These are phyloP conservation scores for Cosmorhoe ocellata DNA, from an alignment of 2,888 invertebrate species.

Conservation along the genomic window DNA sequence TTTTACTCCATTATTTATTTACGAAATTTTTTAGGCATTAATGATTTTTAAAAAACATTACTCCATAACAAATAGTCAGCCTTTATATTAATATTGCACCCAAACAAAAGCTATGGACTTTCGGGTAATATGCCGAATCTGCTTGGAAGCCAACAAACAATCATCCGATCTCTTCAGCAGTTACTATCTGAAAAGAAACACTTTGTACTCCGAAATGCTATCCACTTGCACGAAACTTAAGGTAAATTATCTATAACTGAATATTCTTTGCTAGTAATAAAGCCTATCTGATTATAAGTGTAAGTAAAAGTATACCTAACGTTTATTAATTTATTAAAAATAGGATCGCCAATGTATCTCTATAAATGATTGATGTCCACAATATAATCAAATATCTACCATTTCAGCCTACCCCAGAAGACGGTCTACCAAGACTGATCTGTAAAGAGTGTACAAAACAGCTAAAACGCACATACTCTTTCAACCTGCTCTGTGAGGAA, in stretches of 20 bases:
- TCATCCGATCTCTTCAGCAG: conserved; percentile 65
- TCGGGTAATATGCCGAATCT: conserved; percentile 65
- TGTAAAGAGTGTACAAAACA: conserved; percentile 69
- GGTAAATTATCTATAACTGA: conserved; percentile 41
- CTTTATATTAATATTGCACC: too few relatives aligned
- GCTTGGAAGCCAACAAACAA: conserved; percentile 57
- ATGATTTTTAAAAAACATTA: too few relatives aligned
- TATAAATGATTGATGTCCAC: too few relatives aligned
- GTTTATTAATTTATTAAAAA: too few relatives aligned
- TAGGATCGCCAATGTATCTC: too few relatives aligned
- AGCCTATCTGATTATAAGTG: too few relatives aligned
- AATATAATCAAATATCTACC: too few relatives aligned
- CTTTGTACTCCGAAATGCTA: conserved; percentile 65
- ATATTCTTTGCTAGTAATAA: too few relatives aligned
- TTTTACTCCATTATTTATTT: too few relatives aligned
- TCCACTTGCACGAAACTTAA: conserved; percentile 63
- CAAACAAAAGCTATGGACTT: conserved; percentile 50
- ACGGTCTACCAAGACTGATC: conserved; percentile 64
- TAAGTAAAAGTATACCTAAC: too few relatives aligned
- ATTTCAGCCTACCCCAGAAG: conserved; percentile 58
- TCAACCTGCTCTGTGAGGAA: conserved; percentile 62
- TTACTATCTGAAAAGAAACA: conserved; percentile 61
- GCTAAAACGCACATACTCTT: conserved; percentile 62
- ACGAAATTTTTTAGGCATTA: too few relatives aligned
- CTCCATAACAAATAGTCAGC: too few relatives aligned